Conservation (phyloP, 2,113 vertebrate genomes). For the Sprattus sprattus region DNA sequence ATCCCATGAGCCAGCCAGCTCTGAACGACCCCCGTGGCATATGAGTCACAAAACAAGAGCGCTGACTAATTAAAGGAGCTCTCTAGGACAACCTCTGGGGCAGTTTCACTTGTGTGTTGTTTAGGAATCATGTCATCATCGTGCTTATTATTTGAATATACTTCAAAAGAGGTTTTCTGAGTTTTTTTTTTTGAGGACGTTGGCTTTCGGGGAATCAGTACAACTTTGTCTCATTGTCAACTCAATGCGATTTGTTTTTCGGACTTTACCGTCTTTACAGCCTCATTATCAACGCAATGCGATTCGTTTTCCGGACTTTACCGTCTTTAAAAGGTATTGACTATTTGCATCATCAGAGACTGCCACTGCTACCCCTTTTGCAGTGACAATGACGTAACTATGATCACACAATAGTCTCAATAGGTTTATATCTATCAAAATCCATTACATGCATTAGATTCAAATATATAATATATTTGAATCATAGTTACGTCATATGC, state of each 20-base stretch:
- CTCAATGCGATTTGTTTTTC: not conserved
- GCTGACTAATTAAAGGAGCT: not conserved
- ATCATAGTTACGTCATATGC: too few relatives aligned
- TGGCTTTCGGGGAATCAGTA: not conserved
- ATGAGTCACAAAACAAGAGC: not conserved
- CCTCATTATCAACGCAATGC: not conserved
- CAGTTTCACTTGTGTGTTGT: not conserved
- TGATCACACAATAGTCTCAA: too few relatives aligned
- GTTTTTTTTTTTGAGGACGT: too few relatives aligned
- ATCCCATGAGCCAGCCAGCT: not conserved
- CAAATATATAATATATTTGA: too few relatives aligned
- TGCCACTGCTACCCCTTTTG: too few relatives aligned
- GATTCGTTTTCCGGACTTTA: not conserved
- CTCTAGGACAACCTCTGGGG: not conserved
- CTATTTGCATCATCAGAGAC: too few relatives aligned
- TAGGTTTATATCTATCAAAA: too few relatives aligned
- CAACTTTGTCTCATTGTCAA: not conserved
- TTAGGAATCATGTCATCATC: not conserved
- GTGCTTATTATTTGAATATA: constrained; percentile 1
- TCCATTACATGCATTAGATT: too few relatives aligned
- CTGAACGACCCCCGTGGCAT: not conserved
- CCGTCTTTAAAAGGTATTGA: not conserved
- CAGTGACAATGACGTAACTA: too few relatives aligned
- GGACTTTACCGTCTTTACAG: not conserved
- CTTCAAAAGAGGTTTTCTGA: not conserved